Conservation (phyloP, 1,140 invertebrate genomes). For the Trichonephila clavipes region DNA sequence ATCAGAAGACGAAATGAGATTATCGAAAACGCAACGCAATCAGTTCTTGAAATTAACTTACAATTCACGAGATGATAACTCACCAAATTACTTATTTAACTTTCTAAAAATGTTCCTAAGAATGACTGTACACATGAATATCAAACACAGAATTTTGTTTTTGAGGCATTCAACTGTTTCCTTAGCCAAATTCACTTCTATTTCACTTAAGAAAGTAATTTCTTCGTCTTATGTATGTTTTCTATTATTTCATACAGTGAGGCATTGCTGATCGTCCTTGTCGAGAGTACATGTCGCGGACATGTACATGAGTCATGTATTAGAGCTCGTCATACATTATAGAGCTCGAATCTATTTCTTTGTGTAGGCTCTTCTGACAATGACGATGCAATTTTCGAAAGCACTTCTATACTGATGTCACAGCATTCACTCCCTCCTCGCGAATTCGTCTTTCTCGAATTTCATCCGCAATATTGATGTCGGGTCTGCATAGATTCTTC, state of each 20-base stretch:
- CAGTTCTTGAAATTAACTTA: not conserved
- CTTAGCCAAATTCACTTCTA: slow-evolving; percentile 10
- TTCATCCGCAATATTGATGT: slow-evolving; percentile 79
- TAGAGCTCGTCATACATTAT: not conserved
- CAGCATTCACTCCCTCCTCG: slow-evolving; percentile 74
- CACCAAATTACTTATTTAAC: slow-evolving; percentile 22
- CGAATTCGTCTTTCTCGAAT: slow-evolving; percentile 69
- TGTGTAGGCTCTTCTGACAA: not conserved
- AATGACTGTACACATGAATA: slow-evolving; percentile 38
- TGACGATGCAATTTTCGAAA: slow-evolving; percentile 4
- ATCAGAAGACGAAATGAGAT: not conserved
- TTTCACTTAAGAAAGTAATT: slow-evolving; percentile 16
- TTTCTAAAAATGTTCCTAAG: slow-evolving; percentile 38
- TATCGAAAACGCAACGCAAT: not conserved
- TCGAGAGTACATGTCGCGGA: not conserved
- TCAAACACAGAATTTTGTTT: not conserved
- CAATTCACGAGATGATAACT: not conserved
- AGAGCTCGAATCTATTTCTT: slow-evolving; percentile 1
- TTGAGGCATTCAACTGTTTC: not conserved
- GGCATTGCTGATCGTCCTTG: not conserved
- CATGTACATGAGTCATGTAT: not conserved
- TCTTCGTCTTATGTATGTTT: not conserved
- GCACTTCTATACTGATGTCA: slow-evolving; percentile 65
- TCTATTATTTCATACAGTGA: not conserved
- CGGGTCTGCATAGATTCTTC: slow-evolving; percentile 79